A percentile compares a stretch with the other conserved stretches of the same genome.
phyloP scores from a whole-genome alignment of 2,888 invertebrate species.

The Phania funesta region DNA sequence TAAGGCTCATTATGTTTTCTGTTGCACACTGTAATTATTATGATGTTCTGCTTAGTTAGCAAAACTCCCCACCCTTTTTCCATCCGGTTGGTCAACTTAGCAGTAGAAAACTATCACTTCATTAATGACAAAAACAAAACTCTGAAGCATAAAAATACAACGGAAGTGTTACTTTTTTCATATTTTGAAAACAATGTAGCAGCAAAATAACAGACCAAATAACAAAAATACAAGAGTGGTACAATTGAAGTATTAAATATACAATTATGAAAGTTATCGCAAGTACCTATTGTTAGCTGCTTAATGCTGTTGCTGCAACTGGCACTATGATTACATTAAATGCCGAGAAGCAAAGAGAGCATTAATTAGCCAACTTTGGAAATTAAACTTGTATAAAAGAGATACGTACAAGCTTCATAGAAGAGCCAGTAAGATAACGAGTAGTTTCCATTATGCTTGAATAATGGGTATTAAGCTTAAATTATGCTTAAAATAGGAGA shows the following conservation, averaged over 20 bases:
- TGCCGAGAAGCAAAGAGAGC: background rate
- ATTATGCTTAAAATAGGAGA: background rate
- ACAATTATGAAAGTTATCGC: conserved; percentile 51
- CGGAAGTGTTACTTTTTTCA: conserved; percentile 5
- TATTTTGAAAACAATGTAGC: conserved; percentile 19
- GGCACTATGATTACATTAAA: background rate
- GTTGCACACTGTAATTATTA: conserved; percentile 31
- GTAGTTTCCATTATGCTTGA: conserved; percentile 1
- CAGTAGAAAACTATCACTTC: conserved; percentile 49
- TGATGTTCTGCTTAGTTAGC: conserved; percentile 2
- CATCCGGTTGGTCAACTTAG: conserved; percentile 9
- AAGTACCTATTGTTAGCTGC: conserved; percentile 45
- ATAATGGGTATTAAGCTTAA: conserved; percentile 4
- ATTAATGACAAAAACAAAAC: conserved; percentile 36
- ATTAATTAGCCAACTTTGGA: conserved; percentile 38
- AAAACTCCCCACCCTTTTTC: background rate
- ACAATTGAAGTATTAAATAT: conserved; percentile 22
- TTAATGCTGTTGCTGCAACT: background rate
- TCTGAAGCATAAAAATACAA: background rate
- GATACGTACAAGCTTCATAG: background rate
- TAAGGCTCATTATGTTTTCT: conserved; percentile 38
- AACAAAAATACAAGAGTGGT: conserved; percentile 1
- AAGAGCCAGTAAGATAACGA: background rate
- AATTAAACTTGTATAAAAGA: conserved; percentile 2
- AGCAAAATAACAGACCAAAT: background rate